Conservation (phyloP, 2,113 vertebrate species). For the Acanthisitta chloris region DNA sequence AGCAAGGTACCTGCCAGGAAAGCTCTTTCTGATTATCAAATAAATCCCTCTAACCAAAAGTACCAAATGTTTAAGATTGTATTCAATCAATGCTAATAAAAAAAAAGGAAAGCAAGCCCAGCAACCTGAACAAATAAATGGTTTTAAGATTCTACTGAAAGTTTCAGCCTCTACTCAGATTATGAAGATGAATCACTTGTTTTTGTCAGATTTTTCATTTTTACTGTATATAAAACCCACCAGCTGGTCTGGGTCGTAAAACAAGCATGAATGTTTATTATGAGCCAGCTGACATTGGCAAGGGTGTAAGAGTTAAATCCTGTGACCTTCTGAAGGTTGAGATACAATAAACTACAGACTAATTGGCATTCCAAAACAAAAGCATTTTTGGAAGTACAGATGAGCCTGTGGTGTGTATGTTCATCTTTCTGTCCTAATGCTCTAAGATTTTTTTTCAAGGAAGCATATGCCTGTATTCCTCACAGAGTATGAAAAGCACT, state of each 20-base stretch:
- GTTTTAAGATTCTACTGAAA: not conserved
- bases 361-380: not conserved
- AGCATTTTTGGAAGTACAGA: not conserved
- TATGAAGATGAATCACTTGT: constrained; percentile 34
- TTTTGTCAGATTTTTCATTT: constrained; percentile 39
- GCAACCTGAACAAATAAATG: constrained; percentile 2
- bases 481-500: not conserved
- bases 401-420: not conserved
- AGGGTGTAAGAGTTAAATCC: constrained; percentile 18
- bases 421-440: not conserved
- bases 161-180: not conserved
- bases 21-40: not conserved
- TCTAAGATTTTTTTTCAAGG: not conserved
- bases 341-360: not conserved
- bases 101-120: not conserved
- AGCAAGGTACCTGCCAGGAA: not conserved
- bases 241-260: constrained; percentile 46
- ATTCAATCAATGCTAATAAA: not conserved
- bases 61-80: not conserved
- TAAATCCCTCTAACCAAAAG: not conserved
- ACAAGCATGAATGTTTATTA: constrained; percentile 27
- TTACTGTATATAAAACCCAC: constrained; percentile 4
- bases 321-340: constrained; percentile 26
- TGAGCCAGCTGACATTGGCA: constrained; percentile 25
- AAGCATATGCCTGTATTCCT: not conserved